Evolutionary conservation across 2,113 vertebrate species (phyloP).

Genomic region (Sphaerodactylus townsendi): DNA sequence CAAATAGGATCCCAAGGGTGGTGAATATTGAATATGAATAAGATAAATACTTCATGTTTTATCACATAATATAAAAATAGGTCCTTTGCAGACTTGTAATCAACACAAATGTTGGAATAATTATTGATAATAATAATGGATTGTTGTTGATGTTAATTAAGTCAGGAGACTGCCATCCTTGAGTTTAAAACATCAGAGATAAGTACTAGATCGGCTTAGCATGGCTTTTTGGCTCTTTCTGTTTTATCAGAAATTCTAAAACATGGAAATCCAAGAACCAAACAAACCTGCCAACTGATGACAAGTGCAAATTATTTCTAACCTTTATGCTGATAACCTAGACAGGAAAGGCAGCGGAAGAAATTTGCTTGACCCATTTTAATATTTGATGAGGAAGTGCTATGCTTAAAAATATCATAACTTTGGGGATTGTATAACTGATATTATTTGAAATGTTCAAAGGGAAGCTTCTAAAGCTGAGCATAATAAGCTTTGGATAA

Average conservation of each 20-base stretch:
- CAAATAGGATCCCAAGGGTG: too few species aligned
- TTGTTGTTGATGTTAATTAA: not conserved
- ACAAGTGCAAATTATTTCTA: constrained; percentile 36
- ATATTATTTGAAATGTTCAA: constrained; percentile 55
- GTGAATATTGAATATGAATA: not conserved
- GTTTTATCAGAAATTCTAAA: constrained; percentile 29
- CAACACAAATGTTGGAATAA: not conserved
- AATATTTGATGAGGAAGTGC: constrained; percentile 64
- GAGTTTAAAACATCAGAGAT: not conserved
- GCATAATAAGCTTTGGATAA: constrained; percentile 65
- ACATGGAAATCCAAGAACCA: constrained; percentile 38
- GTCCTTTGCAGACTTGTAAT: not conserved
- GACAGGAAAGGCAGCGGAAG: constrained; percentile 38
- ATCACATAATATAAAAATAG: too few species aligned
- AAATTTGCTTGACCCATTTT: constrained; percentile 60
- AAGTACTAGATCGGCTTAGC: constrained; percentile 12
- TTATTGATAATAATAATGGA: too few species aligned
- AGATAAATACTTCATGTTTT: not conserved
- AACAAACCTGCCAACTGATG: constrained; percentile 28
- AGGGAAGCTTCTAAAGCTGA: constrained; percentile 42
- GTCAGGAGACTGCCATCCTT: not conserved
- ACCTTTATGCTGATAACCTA: not conserved
- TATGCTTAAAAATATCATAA: constrained; percentile 44
- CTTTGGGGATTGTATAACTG: constrained; percentile 41
- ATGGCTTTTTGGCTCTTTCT: not conserved